Conservation (phyloP, 2,888 invertebrate species). For the Andrena camellia region DNA sequence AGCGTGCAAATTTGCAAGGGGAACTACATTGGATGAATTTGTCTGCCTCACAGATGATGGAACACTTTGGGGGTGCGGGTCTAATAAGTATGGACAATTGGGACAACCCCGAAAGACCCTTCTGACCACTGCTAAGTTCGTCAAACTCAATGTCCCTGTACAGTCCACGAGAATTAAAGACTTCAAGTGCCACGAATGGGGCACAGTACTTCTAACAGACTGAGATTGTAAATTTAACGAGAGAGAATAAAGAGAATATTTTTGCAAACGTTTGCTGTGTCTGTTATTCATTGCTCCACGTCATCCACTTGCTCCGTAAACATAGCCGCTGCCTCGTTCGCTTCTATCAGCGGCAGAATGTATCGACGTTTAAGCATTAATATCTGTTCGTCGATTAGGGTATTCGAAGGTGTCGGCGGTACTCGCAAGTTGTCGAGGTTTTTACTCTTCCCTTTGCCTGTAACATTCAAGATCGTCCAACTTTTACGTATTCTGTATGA, state of each 20-base stretch:
- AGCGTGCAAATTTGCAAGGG: neutral
- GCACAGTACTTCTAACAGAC: slow-evolving; percentile 76
- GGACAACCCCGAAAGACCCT: slow-evolving; percentile 82
- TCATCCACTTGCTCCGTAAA: neutral
- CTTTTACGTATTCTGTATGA: neutral
- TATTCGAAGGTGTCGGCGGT: slow-evolving; percentile 35
- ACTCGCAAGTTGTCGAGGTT: neutral
- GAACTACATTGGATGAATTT: neutral
- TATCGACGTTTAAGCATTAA: slow-evolving; percentile 57
- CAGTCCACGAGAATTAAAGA: slow-evolving; percentile 67
- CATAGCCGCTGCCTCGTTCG: slow-evolving; percentile 60
- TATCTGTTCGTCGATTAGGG: slow-evolving; percentile 63
- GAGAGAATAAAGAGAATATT: slow-evolving; percentile 30
- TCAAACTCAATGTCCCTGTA: slow-evolving; percentile 71
- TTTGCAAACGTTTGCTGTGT: neutral
- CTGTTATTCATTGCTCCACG: neutral
- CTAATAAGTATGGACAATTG: slow-evolving; percentile 93
- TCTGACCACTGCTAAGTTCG: slow-evolving; percentile 68
- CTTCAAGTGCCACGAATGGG: slow-evolving; percentile 83
- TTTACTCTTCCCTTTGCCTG: slow-evolving; percentile 40
- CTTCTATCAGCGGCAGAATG: slow-evolving; percentile 72
- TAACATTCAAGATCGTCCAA: slow-evolving; percentile 12
- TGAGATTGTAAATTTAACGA: slow-evolving; percentile 34
- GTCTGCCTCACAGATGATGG: slow-evolving; percentile 86
- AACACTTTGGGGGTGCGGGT: slow-evolving; percentile 91